These are phyloP conservation scores for Distichodus sexfasciatus DNA, from an alignment of 2,797 vertebrate genomes.

Conservation along the genomic window DNA sequence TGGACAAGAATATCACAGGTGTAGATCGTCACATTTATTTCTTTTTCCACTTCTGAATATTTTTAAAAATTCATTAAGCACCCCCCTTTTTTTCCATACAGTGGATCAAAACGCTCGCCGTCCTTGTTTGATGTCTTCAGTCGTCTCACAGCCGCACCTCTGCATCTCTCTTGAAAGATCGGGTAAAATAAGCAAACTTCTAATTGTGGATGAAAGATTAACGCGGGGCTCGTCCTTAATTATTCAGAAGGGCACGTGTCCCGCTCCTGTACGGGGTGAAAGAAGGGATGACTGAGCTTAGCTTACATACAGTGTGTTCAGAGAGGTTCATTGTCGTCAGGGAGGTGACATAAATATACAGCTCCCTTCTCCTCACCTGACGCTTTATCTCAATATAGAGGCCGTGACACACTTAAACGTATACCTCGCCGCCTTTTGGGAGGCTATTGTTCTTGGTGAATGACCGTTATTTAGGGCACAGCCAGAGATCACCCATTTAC, in stretches of 20 bases:
- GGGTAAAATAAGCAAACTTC: constrained; percentile 42
- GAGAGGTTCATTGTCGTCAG: constrained; percentile 24
- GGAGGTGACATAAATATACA: constrained; percentile 47
- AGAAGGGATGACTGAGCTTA: constrained; percentile 54
- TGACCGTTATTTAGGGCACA: neutral
- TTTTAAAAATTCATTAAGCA: neutral
- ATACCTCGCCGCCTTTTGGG: constrained; percentile 4
- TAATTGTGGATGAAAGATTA: constrained; percentile 49
- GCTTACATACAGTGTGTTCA: constrained; percentile 47
- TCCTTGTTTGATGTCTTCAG: neutral
- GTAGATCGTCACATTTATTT: neutral
- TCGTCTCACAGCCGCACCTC: neutral
- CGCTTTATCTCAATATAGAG: constrained; percentile 26
- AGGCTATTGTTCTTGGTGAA: constrained; percentile 25
- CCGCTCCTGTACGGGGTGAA: constrained; percentile 35
- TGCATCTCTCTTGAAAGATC: constrained; percentile 4
- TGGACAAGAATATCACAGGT: neutral
- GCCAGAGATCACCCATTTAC: constrained; percentile 33
- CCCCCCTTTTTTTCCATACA: neutral
- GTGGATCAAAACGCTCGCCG: neutral
- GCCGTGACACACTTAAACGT: constrained; percentile 25
- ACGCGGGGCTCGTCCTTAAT: constrained; percentile 49
- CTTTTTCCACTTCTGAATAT: neutral
- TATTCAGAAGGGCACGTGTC: constrained; percentile 45
- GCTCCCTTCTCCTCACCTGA: constrained; percentile 41